Base-by-base conservation (phyloP, 2,797 vertebrate genomes). In the Eidolon dupreanum region DNA sequence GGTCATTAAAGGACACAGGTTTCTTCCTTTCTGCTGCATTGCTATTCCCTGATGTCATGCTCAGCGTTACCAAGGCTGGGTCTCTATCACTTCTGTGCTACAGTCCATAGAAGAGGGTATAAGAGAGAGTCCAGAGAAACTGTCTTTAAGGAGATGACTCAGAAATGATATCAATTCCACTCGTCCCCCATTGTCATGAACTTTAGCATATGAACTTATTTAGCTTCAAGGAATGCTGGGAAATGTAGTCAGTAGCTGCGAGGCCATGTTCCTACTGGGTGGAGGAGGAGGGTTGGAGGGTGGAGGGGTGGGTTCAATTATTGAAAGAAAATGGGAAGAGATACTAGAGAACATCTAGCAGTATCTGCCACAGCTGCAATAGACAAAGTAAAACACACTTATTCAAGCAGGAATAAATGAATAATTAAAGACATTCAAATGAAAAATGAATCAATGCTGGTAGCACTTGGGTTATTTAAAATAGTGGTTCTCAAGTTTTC, bases 81-180 rank as follows among this genome's bases (percentile, higher is more conserved):
- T 85, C 22, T 57, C 15, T 51, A 49, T 11, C 31, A 19, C 0
- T 0, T 57, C n/a, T 71, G 38, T 51, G 46, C 53, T 57, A 59
- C 3, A 78, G 66, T n/a, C 26, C 24, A 46, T 61, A 15, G 26
- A 49, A 68, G 75, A 83, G 82, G 26, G 63, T 55, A 28, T 9
- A 75, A 66, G 24, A 86, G 51, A 79, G 22, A 53, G 38, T 73
- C 33, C 51, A 93, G 68, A 28, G 28, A 36, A 82, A 91, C 26
- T 82, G n/a, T 97, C 61, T 51, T 93, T 82, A 94, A 94, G 49
- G 43, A 63, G 20, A 38, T 89, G 79, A 79, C 57, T 65, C 53
- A 83, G 91, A 82, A 88, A 73, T 94, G 53, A n/a, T 81, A 36
- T 31, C 53, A 24, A 31, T 89, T 96, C 46, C 38, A 41, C 28